These are phyloP conservation scores for Vulpes vulpes DNA, from an alignment of 2,113 vertebrate genomes.

Conservation along the genomic window DNA sequence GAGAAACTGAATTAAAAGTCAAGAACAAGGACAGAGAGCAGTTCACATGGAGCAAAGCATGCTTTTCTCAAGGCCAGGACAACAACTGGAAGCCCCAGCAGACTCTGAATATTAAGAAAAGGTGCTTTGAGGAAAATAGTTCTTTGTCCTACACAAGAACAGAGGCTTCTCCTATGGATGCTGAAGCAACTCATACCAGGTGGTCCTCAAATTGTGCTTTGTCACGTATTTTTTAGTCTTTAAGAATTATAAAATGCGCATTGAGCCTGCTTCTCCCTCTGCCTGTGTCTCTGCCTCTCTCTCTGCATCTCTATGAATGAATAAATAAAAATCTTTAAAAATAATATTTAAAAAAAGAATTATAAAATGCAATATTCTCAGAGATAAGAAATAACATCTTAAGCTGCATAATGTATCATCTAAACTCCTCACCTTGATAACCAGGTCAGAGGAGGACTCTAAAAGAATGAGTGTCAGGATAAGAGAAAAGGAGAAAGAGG, in stretches of 20 bases:
- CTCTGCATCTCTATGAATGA: too few species aligned
- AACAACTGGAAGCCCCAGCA: background rate
- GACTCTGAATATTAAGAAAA: background rate
- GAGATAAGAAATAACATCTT: background rate
- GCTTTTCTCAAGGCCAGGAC: background rate
- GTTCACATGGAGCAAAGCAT: background rate
- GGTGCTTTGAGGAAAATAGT: background rate
- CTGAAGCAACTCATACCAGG: background rate
- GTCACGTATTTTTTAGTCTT: background rate
- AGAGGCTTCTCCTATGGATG: background rate
- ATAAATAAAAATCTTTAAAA: too few species aligned
- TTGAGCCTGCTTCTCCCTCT: too few species aligned
- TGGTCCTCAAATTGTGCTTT: background rate
- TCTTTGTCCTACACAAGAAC: background rate
- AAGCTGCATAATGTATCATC: background rate
- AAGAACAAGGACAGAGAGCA: slow-evolving; percentile 30
- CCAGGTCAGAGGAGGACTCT: background rate
- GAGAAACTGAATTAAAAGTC: slow-evolving; percentile 59
- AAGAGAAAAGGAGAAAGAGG: background rate
- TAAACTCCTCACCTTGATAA: background rate
- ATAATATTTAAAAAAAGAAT: too few species aligned
- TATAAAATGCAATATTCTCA: background rate
- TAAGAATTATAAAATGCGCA: background rate
- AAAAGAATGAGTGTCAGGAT: background rate
- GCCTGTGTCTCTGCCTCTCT: too few species aligned